Percentiles rank a stretch among this genome's conserved stretches.
Evolutionary conservation across 2,113 vertebrate genomes (phyloP).

Genomic region (Pseudolaguvia tuberculata): DNA sequence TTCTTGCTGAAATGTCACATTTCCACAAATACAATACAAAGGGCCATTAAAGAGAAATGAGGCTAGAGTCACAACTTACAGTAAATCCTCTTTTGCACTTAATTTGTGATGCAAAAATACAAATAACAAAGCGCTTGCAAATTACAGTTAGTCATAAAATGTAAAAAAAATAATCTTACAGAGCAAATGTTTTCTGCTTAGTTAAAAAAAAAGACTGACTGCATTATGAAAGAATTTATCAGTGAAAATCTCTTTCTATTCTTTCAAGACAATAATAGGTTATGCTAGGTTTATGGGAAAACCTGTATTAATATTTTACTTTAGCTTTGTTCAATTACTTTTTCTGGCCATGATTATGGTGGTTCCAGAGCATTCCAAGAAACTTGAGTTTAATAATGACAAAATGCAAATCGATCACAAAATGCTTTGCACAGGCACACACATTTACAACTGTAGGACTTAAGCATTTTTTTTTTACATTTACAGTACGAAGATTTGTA

Average conservation of each 20-base stretch:
- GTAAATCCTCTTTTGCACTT: slow-evolving; percentile 5
- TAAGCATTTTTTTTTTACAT: no score
- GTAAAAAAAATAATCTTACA: background rate
- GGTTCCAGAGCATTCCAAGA: background rate
- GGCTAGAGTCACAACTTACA: slow-evolving; percentile 21
- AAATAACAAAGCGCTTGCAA: background rate
- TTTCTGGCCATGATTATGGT: background rate
- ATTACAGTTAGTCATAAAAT: background rate
- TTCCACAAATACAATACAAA: slow-evolving; percentile 39
- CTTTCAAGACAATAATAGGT: background rate
- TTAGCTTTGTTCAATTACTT: background rate
- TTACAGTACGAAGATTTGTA: background rate
- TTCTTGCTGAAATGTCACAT: slow-evolving; percentile 34
- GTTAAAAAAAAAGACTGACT: background rate
- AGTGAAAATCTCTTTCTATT: no score
- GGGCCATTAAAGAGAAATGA: background rate
- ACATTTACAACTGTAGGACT: no score
- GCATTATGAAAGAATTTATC: no score
- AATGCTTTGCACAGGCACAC: background rate
- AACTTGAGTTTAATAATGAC: background rate
- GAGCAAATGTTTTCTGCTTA: background rate
- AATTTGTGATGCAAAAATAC: background rate
- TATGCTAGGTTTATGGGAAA: background rate
- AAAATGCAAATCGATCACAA: background rate
- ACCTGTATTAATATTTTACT: background rate